Evolutionary conservation across 1,140 invertebrate species (phyloP), one percentile per base, ranked within the genome.

Genomic region (Marisa cornuarietis): DNA sequence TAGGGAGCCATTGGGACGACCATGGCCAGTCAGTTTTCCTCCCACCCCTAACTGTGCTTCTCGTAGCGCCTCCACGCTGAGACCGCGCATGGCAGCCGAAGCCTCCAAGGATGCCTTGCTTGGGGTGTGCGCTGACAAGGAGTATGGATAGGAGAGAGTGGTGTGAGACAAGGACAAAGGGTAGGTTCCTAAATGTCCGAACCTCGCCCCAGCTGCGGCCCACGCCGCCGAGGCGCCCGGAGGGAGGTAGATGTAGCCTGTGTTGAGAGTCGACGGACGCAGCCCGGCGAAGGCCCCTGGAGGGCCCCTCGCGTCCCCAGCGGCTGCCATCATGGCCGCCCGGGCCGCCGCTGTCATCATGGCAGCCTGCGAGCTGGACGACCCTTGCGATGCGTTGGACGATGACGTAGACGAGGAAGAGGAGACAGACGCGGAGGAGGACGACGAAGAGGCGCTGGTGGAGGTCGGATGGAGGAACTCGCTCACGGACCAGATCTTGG

Each of bases 131-230:
- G 86, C 68, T n/a, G 85, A 81, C n/a, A 87, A 66, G 18, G 82
- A 83, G 80, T 87, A 87, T 6, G 86, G 86, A 72, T 87, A 87
- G 13, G 86, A 87, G 26, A 87, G 80, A 20, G 86, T 86, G 16
- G 84, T 82, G 76, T 87, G 86, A 66, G 84, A 83, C 22, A 87
- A 74, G 10, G 86, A 84, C 54, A 87, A 77, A 8, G 86, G 84
- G 69, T 85, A 86, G 26, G 68, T 42, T n/a, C 80, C 79, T 26
- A 77, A 69, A 42, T 81, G 71, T 65, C 80, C 83, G 68, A 84
- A 85, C 14, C 84, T 76, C 2, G 79, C 76, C 13, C 72, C 78
- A n/a, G 82, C 83, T 6, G 81, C 80, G 10, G 71, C 80, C 84
- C 84, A 85, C 18, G 79, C 73, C 5, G 81, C 76, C 18, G 77